A percentile compares a stretch with the other conserved stretches of the same genome.
Conservation (phyloP, 1,140 invertebrate species). For the Sogatella furcifera region DNA sequence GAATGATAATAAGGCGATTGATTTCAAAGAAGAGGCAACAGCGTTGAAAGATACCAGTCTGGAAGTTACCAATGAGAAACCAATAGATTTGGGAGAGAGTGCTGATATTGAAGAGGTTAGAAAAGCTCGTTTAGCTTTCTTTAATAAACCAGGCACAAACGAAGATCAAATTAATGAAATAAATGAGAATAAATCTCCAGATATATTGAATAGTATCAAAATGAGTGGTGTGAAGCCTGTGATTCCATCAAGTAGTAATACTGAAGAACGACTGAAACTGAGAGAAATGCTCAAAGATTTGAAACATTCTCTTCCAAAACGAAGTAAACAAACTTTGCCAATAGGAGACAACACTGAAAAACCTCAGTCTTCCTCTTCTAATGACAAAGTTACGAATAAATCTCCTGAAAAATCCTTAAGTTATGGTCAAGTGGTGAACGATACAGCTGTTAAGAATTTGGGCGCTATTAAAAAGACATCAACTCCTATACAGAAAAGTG, state of each 20-base stretch:
- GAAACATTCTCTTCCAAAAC: slow-evolving; percentile 51
- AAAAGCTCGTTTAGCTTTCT: slow-evolving; percentile 31
- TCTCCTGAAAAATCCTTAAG: too few species aligned
- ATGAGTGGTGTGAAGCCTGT: neutral
- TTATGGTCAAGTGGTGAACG: neutral
- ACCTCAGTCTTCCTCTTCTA: too few species aligned
- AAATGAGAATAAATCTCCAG: neutral
- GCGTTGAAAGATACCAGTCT: neutral
- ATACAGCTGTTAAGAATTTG: neutral
- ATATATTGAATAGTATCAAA: slow-evolving; percentile 16
- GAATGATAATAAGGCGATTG: neutral
- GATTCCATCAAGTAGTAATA: slow-evolving; percentile 20
- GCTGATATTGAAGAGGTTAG: slow-evolving; percentile 29
- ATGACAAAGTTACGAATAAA: too few species aligned
- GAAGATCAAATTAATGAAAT: slow-evolving; percentile 8
- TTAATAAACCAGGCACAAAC: slow-evolving; percentile 20
- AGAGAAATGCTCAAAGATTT: slow-evolving; percentile 53
- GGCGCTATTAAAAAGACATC: slow-evolving; percentile 16
- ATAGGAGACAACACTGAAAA: neutral
- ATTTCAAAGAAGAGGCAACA: neutral
- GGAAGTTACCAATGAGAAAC: neutral
- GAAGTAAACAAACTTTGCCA: slow-evolving; percentile 24
- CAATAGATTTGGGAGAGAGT: neutral
- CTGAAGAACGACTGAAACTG: slow-evolving; percentile 40
- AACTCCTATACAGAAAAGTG: neutral